These are phyloP conservation scores for Oceanodroma tethys DNA, from an alignment of 2,113 vertebrate species.

Conservation along the genomic window DNA sequence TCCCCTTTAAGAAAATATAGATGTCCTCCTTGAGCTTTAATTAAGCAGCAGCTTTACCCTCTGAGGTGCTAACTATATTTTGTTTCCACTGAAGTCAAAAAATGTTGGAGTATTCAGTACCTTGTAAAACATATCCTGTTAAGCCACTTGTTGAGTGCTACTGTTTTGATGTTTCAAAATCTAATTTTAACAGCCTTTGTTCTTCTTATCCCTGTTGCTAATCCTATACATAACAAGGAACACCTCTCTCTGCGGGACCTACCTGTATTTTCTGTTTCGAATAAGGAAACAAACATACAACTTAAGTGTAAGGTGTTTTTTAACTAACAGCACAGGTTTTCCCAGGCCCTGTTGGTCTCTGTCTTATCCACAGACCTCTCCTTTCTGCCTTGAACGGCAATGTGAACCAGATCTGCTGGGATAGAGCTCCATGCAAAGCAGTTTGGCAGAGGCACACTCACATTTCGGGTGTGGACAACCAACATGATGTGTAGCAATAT, in stretches of 20 bases:
- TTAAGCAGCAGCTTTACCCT: not conserved
- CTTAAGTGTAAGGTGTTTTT: not conserved
- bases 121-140: not conserved
- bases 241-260: not conserved
- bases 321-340: not conserved
- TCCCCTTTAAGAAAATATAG: not conserved
- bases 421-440: not conserved
- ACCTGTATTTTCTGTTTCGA: not conserved
- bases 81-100: not conserved
- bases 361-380: not conserved
- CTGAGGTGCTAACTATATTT: not conserved
- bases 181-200: not conserved
- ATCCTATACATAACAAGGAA: not conserved
- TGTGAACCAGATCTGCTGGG: not conserved
- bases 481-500: not conserved
- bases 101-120: not conserved
- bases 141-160: fast-evolving
- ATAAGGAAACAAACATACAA: not conserved
- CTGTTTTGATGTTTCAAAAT: not conserved
- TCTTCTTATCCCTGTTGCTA: not conserved
- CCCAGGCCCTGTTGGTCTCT: not conserved
- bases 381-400: not conserved
- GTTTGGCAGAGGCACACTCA: not conserved
- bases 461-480: not conserved
- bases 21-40: not conserved